These are phyloP conservation scores for Pantala flavescens DNA, from an alignment of 1,140 invertebrate genomes.

Conservation along the genomic window DNA sequence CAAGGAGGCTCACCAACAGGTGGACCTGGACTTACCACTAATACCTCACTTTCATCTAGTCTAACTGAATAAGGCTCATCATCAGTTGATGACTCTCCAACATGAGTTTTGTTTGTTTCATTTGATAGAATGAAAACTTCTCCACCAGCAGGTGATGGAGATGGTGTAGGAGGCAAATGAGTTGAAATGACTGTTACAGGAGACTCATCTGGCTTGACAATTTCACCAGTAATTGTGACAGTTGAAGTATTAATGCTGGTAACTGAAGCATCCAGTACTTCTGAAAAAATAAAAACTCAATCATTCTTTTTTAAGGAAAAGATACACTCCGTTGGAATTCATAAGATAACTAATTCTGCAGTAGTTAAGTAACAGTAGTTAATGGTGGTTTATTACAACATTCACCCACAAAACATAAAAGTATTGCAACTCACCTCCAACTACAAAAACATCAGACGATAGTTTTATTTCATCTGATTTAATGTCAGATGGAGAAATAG, in stretches of 20 bases:
- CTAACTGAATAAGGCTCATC: slow-evolving; percentile 59
- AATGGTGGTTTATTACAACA: too few species aligned
- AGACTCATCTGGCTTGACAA: background rate
- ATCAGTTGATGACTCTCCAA: slow-evolving; percentile 54
- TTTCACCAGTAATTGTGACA: slow-evolving; percentile 45
- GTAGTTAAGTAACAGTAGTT: too few species aligned
- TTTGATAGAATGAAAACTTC: slow-evolving; percentile 70
- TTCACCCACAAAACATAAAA: too few species aligned
- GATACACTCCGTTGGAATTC: too few species aligned
- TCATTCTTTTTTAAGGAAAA: background rate
- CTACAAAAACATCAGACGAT: background rate
- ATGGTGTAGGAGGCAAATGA: background rate
- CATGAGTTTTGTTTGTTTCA: slow-evolving; percentile 56
- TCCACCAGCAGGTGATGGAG: slow-evolving; percentile 23
- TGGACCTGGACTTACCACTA: slow-evolving; percentile 58
- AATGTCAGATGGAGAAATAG: background rate
- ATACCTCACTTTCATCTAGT: slow-evolving; percentile 69
- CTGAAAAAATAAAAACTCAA: background rate
- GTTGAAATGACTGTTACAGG: background rate
- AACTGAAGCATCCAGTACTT: slow-evolving; percentile 19
- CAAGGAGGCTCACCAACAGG: slow-evolving; percentile 17
- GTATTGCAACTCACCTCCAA: background rate
- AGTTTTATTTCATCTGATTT: background rate
- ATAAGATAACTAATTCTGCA: too few species aligned
- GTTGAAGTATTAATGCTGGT: slow-evolving; percentile 40